A percentile compares a stretch with the other conserved stretches of the same genome.
Conservation (phyloP, 2,888 invertebrate species). For the Cynaeus angustus region DNA sequence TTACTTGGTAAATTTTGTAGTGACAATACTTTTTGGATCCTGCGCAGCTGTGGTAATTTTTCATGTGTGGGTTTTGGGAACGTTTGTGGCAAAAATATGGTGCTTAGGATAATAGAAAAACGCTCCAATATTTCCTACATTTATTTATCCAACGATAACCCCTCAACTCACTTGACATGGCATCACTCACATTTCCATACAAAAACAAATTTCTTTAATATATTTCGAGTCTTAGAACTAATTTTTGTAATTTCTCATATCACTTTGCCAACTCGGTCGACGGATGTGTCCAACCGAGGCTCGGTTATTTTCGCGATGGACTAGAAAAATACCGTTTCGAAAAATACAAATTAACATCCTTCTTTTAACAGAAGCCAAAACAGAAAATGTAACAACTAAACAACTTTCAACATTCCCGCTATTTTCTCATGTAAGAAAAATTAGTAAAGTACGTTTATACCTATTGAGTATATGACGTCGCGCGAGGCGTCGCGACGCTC, state of each 20-base stretch:
- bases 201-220: slow-evolving; percentile 51
- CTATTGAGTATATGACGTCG: slow-evolving; percentile 37
- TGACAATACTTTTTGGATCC: no score
- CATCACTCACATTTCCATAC: slow-evolving; percentile 59
- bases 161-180: slow-evolving; percentile 66
- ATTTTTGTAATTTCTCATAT: slow-evolving; percentile 46
- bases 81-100: no score
- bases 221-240: slow-evolving; percentile 44
- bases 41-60: no score
- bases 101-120: slow-evolving; percentile 5
- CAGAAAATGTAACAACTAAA: slow-evolving; percentile 48
- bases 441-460: slow-evolving; percentile 46
- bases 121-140: slow-evolving; percentile 59
- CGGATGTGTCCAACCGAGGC: neutral
- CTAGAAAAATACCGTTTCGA: slow-evolving; percentile 48
- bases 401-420: slow-evolving; percentile 49
- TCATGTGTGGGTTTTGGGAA: no score
- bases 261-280: slow-evolving; percentile 17
- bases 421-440: slow-evolving; percentile 51
- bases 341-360: slow-evolving; percentile 37
- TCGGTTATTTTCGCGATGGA: slow-evolving; percentile 18
- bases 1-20: no score
- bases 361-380: slow-evolving; percentile 49
- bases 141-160: slow-evolving; percentile 67
- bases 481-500: slow-evolving; percentile 6